Base-by-base conservation (phyloP, 2,113 vertebrate genomes). In the Puntigrus tetrazona region DNA sequence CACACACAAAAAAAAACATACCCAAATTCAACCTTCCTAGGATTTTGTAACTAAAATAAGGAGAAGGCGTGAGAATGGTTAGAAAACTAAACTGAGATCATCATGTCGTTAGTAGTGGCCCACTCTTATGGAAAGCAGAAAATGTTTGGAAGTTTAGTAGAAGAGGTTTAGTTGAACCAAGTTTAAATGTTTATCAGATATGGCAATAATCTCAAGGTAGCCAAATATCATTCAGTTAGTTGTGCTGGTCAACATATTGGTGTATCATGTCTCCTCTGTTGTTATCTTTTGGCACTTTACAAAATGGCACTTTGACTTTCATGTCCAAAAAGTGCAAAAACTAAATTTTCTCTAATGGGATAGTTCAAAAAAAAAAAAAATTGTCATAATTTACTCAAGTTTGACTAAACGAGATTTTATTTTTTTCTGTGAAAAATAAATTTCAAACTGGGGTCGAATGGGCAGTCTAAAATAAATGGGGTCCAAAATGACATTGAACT, bases 21-120 rank as follows among this genome's bases (percentile, higher is more conserved):
- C 31, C 34, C 31, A 36, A 10, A 67, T 67, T 36, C 38, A 67
- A n/a, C 0, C 82, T 85, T 85, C 50, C 67, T 80, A 14, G 22
- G 20, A 2, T 50, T 25, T 59, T 59, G 74, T 50, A 36, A 11
- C 8, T 22, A 55, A 76, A 55, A 57, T 20, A 2, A 52, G 5
- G 29, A 77, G 7, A 72, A 6, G 11, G 20, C 29, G 72, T 47
- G 72, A 25, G n/a, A 52, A 74, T 20, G 18, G 74, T 4, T n/a
- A 3, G 4, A 36, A 55, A 18, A 77, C 18, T 77, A 36, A 57
- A 77, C 29, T 34, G 27, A 50, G 43, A 75, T 75, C 34, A 5
- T 70, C 20, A 22, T 2, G 36, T 52, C 4, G 36, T 52, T 70
- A 70, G 63, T n/a, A 41, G 5, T n/a, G 36, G 20, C 3, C 67